phyloP scores from a whole-genome alignment of 2,888 invertebrate genomes.

The Aporophyla nigra region DNA sequence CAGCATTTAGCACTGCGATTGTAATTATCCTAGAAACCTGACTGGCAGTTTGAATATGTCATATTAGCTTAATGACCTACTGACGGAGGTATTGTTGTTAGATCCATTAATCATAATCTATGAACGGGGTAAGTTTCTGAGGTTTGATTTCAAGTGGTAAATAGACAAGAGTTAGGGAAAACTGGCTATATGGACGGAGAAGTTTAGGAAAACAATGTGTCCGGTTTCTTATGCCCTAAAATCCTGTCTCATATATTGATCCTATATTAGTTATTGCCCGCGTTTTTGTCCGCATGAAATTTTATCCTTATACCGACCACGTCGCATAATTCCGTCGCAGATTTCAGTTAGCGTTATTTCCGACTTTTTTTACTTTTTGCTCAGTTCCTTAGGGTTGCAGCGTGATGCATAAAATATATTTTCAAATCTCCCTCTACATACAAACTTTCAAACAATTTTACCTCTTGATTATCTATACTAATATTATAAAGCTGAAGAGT shows the following conservation, averaged over 20 bases:
- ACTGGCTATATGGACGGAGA: neutral
- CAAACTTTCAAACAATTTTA: no score
- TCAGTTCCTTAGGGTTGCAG: no score
- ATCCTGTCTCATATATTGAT: neutral
- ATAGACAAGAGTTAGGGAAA: neutral
- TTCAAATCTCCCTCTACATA: no score
- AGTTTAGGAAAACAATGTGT: neutral
- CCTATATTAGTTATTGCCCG: neutral
- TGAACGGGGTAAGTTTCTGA: neutral
- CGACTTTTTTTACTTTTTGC: no score
- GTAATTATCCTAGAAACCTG: constrained; percentile 27
- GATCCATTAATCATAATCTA: constrained; percentile 6
- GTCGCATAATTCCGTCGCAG: no score
- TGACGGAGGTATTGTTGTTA: neutral
- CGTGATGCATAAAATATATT: no score
- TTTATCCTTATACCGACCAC: no score
- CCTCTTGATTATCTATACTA: no score
- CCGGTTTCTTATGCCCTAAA: neutral
- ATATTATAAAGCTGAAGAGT: no score
- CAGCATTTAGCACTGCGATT: constrained; percentile 18
- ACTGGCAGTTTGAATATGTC: constrained; percentile 32
- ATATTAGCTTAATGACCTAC: constrained; percentile 20
- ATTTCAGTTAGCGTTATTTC: no score
- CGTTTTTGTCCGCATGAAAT: no score
- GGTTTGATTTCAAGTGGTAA: neutral